A percentile compares a stretch with the other conserved stretches of the same genome.
phyloP scores from a whole-genome alignment of 2,888 invertebrate genomes.

The Ophion slaviceki region DNA sequence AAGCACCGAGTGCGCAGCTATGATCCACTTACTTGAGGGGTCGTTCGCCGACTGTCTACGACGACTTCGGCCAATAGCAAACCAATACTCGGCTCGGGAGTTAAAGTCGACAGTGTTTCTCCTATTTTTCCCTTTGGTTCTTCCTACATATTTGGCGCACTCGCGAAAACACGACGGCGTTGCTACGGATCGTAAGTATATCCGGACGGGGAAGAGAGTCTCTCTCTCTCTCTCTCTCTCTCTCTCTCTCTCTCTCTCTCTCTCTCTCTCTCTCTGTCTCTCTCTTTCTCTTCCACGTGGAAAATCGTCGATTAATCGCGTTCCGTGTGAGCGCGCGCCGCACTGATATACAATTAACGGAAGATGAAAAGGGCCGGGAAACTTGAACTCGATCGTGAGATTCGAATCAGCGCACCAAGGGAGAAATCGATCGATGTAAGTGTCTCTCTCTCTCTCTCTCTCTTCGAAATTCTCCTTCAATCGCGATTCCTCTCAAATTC shows the following conservation, averaged over 20 bases:
- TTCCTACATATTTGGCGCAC: constrained; percentile 38
- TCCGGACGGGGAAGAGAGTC: constrained; percentile 57
- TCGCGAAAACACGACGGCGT: constrained; percentile 48
- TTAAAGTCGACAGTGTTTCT: constrained; percentile 12
- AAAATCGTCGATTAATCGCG: constrained; percentile 43
- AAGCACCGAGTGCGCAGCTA: constrained; percentile 31
- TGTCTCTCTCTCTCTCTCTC: constrained; percentile 58
- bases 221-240: constrained; percentile 46
- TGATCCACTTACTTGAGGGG: constrained; percentile 61
- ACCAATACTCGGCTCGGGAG: constrained; percentile 44
- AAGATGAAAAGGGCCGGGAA: constrained; percentile 25
- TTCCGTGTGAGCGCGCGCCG: constrained; percentile 27
- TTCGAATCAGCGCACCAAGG: constrained; percentile 31
- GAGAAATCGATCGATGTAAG: not conserved
- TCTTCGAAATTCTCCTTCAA: constrained; percentile 66
- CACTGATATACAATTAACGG: constrained; percentile 25
- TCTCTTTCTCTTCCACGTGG: constrained; percentile 52
- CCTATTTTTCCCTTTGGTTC: not conserved
- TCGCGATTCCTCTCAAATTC: constrained; percentile 40
- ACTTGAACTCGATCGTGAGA: constrained; percentile 6
- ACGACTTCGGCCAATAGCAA: constrained; percentile 39
- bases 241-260: constrained; percentile 48
- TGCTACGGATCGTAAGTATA: constrained; percentile 38
- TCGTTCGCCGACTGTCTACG: constrained; percentile 59
- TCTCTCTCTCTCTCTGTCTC: constrained; percentile 27